These are phyloP conservation scores for Chloromyia formosa DNA, from an alignment of 2,888 invertebrate species.

Conservation along the genomic window DNA sequence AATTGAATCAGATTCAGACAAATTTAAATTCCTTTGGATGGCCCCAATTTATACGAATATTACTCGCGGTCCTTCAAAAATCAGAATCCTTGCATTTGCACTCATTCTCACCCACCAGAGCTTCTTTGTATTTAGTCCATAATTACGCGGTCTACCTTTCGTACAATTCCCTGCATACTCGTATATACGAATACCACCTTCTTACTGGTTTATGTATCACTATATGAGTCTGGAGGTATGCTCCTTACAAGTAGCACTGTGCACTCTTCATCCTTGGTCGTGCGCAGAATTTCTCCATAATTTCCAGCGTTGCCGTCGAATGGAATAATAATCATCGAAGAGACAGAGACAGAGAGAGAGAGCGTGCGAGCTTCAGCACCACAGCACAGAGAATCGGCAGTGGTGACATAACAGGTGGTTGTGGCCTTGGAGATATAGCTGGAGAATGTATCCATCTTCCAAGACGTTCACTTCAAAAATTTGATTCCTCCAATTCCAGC, in stretches of 20 bases:
- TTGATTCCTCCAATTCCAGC: slow-evolving; percentile 37
- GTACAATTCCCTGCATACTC: not conserved
- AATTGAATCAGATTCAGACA: no score
- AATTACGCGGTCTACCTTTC: slow-evolving; percentile 35
- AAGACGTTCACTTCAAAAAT: slow-evolving; percentile 45
- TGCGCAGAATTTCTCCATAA: slow-evolving; percentile 44
- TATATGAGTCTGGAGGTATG: not conserved
- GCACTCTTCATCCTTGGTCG: not conserved
- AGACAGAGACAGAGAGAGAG: not conserved
- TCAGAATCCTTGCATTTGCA: not conserved
- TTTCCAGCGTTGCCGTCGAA: slow-evolving; percentile 22
- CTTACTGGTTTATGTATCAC: slow-evolving; percentile 21
- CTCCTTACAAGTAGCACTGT: slow-evolving; percentile 23
- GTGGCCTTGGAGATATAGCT: slow-evolving; percentile 33
- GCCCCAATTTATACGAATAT: not conserved
- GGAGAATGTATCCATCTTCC: slow-evolving; percentile 45
- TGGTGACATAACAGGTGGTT: slow-evolving; percentile 36
- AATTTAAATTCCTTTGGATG: no score
- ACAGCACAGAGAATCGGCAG: slow-evolving; percentile 33
- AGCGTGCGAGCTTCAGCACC: not conserved
- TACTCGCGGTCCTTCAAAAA: not conserved
- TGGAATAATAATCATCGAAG: slow-evolving; percentile 12
- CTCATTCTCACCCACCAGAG: no score
- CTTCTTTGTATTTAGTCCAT: not conserved
- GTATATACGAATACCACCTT: slow-evolving; percentile 31